Conservation (phyloP, 1,140 invertebrate genomes). For the Trachymyrmex septentrionalis region DNA sequence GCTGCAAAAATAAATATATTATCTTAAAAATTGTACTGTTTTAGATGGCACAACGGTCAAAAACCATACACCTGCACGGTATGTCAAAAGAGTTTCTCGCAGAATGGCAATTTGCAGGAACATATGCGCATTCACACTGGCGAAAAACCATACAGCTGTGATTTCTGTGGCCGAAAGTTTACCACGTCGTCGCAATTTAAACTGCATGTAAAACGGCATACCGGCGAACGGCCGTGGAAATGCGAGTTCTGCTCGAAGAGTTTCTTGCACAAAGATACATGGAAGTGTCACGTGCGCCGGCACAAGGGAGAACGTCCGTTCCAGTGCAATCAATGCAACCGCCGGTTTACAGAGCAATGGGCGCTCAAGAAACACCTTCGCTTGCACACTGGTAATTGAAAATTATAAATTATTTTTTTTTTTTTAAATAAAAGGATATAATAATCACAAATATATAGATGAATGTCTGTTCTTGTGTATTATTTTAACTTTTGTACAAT, state of each 20-base stretch:
- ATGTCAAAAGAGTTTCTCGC: slow-evolving; percentile 89
- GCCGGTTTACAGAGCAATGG: slow-evolving; percentile 90
- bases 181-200: slow-evolving; percentile 90
- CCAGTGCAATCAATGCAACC: slow-evolving; percentile 88
- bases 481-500: slow-evolving; percentile 13
- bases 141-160: slow-evolving; percentile 89
- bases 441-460: not conserved
- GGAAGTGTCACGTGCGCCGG: slow-evolving; percentile 89
- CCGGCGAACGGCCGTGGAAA: slow-evolving; percentile 88
- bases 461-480: not conserved
- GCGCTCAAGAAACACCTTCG: slow-evolving; percentile 90
- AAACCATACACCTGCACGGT: slow-evolving; percentile 89
- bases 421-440: not conserved
- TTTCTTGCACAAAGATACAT: slow-evolving; percentile 90
- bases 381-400: slow-evolving; percentile 88
- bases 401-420: not conserved
- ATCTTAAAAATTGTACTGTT: slow-evolving; percentile 46
- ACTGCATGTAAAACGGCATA: slow-evolving; percentile 89
- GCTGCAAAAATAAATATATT: slow-evolving; percentile 36
- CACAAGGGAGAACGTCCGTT: slow-evolving; percentile 89
- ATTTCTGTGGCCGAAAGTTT: slow-evolving; percentile 90
- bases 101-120: slow-evolving; percentile 89
- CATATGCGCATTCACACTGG: slow-evolving; percentile 89
- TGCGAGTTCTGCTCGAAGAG: slow-evolving; percentile 88
- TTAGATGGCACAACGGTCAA: slow-evolving; percentile 87